Percentiles rank a stretch among this genome's conserved stretches.
phyloP scores from a whole-genome alignment of 2,797 vertebrate species.

The Acanthurus leucopareius region DNA sequence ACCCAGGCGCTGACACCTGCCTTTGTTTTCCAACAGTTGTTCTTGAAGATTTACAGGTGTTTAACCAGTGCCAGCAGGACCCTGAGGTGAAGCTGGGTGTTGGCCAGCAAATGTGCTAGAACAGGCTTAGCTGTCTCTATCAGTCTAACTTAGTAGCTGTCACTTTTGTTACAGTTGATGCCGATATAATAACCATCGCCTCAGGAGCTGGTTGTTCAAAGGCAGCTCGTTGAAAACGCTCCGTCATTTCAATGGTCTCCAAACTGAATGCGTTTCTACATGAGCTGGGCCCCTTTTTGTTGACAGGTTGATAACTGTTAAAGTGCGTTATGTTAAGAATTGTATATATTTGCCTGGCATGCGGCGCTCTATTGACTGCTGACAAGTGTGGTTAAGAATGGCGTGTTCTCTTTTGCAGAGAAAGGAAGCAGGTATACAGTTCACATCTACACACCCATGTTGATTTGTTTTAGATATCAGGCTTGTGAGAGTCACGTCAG shows the following conservation, averaged over 20 bases:
- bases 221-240: conserved; percentile 10
- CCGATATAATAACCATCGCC: conserved; percentile 41
- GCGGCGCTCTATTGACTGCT: conserved; percentile 21
- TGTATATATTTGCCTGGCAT: conserved; percentile 17
- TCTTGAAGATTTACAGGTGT: conserved; percentile 65
- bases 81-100: conserved; percentile 62
- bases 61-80: conserved; percentile 54
- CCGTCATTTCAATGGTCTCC: conserved; percentile 21
- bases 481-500: conserved; percentile 30
- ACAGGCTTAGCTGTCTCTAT: conserved; percentile 51
- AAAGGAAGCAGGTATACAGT: conserved; percentile 45
- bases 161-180: conserved; percentile 44
- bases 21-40: conserved; percentile 66
- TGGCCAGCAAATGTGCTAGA: conserved; percentile 54
- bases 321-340: conserved; percentile 19
- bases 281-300: conserved; percentile 22
- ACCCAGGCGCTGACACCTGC: conserved; percentile 54
- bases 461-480: conserved; percentile 69
- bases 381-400: conserved; percentile 34
- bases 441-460: conserved; percentile 59
- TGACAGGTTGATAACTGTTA: conserved; percentile 32
- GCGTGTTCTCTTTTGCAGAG: conserved; percentile 12
- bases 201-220: conserved; percentile 43
- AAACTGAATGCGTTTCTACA: conserved; percentile 21
- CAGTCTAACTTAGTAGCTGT: conserved; percentile 53